phyloP scores from a whole-genome alignment of 2,888 invertebrate species.

The Tupiocoris notatus region DNA sequence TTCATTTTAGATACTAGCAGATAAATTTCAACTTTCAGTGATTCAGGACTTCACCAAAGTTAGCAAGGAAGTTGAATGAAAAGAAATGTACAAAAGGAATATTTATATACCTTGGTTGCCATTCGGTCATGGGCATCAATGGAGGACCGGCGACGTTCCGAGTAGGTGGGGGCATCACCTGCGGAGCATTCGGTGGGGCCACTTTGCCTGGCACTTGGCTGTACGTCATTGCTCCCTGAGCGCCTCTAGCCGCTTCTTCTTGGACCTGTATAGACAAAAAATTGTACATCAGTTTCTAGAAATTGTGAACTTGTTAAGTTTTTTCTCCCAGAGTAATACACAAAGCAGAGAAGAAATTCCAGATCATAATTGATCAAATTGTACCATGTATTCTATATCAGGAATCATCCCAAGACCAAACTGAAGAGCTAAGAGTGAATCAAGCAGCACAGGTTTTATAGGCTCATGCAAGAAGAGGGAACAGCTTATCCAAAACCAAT shows the following conservation, averaged over 20 bases:
- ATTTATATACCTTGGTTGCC: slow-evolving; percentile 52
- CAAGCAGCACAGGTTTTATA: too few relatives aligned
- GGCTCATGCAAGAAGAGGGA: too few relatives aligned
- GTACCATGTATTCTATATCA: too few relatives aligned
- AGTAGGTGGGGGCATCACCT: slow-evolving; percentile 62
- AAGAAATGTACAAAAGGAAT: too few relatives aligned
- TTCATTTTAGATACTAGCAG: too few relatives aligned
- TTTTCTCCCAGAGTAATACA: too few relatives aligned
- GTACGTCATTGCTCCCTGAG: slow-evolving; percentile 65
- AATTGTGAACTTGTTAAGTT: too few relatives aligned
- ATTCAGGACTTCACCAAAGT: background rate
- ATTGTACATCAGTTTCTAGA: background rate
- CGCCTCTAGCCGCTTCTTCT: slow-evolving; percentile 87
- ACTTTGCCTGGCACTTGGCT: slow-evolving; percentile 62
- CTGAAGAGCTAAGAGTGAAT: too few relatives aligned
- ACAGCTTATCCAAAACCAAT: too few relatives aligned
- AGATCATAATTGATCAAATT: too few relatives aligned
- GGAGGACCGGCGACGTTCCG: slow-evolving; percentile 51
- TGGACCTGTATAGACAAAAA: slow-evolving; percentile 62
- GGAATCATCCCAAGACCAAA: too few relatives aligned
- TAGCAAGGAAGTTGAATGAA: background rate
- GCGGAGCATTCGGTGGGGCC: slow-evolving; percentile 56
- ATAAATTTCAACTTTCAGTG: background rate
- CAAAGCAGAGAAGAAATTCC: too few relatives aligned
- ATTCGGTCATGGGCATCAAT: slow-evolving; percentile 58